phyloP scores from a whole-genome alignment of 2,113 vertebrate species.

The Bos javanicus region DNA sequence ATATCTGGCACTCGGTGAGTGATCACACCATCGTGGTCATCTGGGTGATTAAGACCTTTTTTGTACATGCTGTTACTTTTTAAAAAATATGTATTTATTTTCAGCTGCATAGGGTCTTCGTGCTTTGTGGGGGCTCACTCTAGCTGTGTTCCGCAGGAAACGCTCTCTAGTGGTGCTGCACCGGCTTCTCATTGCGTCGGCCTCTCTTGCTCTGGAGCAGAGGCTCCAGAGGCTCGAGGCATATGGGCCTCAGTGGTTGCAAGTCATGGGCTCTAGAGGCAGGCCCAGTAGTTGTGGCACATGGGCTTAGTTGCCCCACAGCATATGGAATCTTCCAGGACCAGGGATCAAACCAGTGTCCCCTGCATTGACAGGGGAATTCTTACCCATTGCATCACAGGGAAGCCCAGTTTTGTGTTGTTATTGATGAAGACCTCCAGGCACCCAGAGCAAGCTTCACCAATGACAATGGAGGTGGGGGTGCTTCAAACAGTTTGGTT shows the following conservation, averaged over 20 bases:
- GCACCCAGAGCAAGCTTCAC: fast-evolving
- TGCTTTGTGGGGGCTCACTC: not conserved
- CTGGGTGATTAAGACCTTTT: not conserved
- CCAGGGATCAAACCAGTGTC: not conserved
- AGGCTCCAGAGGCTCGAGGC: not conserved
- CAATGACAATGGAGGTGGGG: fast-evolving
- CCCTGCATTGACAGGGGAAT: not conserved
- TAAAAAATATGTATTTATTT: not conserved
- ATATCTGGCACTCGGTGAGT: not conserved
- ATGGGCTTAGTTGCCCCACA: not conserved
- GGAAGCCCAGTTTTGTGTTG: not conserved
- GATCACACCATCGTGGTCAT: not conserved
- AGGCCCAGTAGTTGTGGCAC: not conserved
- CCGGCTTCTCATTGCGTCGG: fast-evolving
- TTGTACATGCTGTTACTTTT: not conserved
- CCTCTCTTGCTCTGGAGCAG: not conserved
- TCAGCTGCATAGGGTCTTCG: not conserved
- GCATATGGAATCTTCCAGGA: not conserved
- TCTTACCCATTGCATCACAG: not conserved
- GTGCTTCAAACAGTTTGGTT: not conserved
- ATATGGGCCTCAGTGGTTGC: not conserved
- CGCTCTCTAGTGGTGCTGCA: not conserved
- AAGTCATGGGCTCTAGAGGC: not conserved
- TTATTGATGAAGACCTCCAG: not conserved
- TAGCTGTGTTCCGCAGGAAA: fast-evolving